Evolutionary conservation across 2,797 vertebrate species (phyloP).

Genomic region (Sebastes jordani): DNA sequence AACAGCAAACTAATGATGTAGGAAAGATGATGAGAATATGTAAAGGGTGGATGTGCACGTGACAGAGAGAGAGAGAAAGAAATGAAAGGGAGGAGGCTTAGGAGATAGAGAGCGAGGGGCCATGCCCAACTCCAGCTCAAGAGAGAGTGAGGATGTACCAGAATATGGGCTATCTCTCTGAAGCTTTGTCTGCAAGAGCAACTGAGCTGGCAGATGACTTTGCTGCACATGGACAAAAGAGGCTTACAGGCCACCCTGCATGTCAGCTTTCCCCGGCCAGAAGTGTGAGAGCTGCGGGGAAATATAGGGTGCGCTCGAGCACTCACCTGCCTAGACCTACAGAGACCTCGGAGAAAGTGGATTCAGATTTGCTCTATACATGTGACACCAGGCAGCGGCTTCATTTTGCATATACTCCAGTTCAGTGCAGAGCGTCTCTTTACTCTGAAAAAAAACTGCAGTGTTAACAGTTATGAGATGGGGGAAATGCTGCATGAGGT

Average conservation of each 20-base stretch:
- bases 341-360: constrained; percentile 52
- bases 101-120: constrained; percentile 55
- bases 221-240: constrained; percentile 77
- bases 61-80: constrained; percentile 27
- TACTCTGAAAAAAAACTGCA: constrained; percentile 61
- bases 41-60: constrained; percentile 9
- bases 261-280: constrained; percentile 64
- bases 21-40: constrained; percentile 22
- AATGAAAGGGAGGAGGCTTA: constrained; percentile 55
- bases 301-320: constrained; percentile 50
- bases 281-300: constrained; percentile 50
- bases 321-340: constrained; percentile 61
- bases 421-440: constrained; percentile 40
- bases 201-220: constrained; percentile 78
- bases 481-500: constrained; percentile 68
- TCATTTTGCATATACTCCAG: constrained; percentile 48
- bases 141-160: constrained; percentile 60
- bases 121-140: constrained; percentile 54
- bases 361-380: constrained; percentile 55
- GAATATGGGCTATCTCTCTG: constrained; percentile 62
- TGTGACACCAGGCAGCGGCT: constrained; percentile 47
- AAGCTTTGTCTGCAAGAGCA: constrained; percentile 77
- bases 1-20: neutral
- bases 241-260: constrained; percentile 72
- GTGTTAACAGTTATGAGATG: constrained; percentile 74